Conservation (phyloP, 2,888 invertebrate genomes). For the Tanytarsus gracilentus region DNA sequence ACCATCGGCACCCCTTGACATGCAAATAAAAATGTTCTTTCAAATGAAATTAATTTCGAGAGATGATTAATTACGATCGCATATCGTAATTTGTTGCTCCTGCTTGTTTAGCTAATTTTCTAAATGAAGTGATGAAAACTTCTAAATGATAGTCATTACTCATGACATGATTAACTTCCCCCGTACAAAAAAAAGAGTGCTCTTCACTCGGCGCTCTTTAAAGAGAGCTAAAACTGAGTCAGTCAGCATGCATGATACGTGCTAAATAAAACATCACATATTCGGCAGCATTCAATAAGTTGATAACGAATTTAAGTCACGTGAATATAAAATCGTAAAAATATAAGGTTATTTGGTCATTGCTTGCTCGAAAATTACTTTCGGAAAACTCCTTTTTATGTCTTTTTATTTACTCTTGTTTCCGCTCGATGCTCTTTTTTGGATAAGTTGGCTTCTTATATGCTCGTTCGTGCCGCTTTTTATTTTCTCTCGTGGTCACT, state of each 20-base stretch:
- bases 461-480: neutral
- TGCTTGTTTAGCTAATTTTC: conserved; percentile 13
- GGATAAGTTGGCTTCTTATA: too few species aligned
- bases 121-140: conserved; percentile 21
- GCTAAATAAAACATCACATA: conserved; percentile 26
- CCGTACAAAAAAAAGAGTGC: neutral
- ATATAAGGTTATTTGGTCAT: conserved; percentile 28
- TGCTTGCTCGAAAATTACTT: conserved; percentile 20
- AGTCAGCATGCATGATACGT: neutral
- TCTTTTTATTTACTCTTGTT: conserved; percentile 16
- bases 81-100: neutral
- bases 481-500: neutral
- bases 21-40: neutral
- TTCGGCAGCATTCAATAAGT: neutral
- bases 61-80: conserved; percentile 15
- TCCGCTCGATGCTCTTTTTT: too few species aligned
- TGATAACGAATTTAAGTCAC: conserved; percentile 20
- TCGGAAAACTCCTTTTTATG: conserved; percentile 25
- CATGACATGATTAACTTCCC: neutral
- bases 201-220: too few species aligned
- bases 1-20: neutral
- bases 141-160: neutral
- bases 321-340: conserved; percentile 28
- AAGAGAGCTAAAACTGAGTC: too few species aligned
- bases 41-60: neutral